phyloP scores from a whole-genome alignment of 1,140 invertebrate species.

The Formica exsecta region DNA sequence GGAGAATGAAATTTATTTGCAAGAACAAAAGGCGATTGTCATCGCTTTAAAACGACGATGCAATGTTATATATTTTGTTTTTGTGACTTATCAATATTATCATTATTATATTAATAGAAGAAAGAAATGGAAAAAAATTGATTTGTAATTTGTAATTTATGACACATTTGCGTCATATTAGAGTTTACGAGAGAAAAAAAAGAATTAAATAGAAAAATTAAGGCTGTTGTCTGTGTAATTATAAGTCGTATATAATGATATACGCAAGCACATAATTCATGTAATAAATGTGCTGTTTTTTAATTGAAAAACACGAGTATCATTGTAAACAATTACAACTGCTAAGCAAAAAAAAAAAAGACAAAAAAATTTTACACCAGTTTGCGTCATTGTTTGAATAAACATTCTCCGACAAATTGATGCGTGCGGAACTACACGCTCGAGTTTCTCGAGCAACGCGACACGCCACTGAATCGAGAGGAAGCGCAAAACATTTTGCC shows the following conservation, averaged over 20 bases:
- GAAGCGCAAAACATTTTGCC: constrained; percentile 37
- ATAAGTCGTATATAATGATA: not conserved
- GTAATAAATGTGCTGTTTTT: not conserved
- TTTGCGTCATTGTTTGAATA: constrained; percentile 39
- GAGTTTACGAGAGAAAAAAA: not conserved
- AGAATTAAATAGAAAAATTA: not conserved
- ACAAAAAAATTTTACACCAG: constrained; percentile 5
- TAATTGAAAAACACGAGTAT: not conserved
- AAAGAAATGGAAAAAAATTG: constrained; percentile 11
- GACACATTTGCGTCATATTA: not conserved
- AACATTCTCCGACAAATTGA: constrained; percentile 47
- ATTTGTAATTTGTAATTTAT: not conserved
- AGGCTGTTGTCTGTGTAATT: not conserved
- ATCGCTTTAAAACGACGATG: not conserved
- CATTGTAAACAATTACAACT: not conserved
- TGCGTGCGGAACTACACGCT: constrained; percentile 35
- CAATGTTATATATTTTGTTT: not conserved
- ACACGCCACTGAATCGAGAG: constrained; percentile 26
- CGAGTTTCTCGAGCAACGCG: constrained; percentile 19
- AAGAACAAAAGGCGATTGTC: not conserved
- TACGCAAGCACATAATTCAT: not conserved
- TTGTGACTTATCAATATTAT: not conserved
- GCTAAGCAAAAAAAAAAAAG: not conserved
- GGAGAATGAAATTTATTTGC: not conserved
- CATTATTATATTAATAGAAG: not conserved